phyloP scores from a whole-genome alignment of 2,797 vertebrate genomes.

The Gymnoscopelus braueri region DNA sequence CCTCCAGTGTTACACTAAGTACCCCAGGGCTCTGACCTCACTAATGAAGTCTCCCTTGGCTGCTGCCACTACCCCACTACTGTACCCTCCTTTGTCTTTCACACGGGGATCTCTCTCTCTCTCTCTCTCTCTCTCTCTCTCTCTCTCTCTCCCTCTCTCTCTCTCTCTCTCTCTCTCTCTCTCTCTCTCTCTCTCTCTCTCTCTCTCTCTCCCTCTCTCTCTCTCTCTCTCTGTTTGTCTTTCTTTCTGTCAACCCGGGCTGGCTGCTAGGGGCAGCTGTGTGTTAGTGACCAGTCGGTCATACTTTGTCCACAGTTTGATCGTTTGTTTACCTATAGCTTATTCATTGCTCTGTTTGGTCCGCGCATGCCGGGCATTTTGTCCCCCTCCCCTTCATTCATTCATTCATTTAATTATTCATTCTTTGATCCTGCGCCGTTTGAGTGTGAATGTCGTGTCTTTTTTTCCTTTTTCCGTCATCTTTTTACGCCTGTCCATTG shows the following conservation, averaged over 20 bases:
- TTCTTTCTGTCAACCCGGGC: constrained; percentile 56
- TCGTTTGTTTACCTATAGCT: constrained; percentile 49
- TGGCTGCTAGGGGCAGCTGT: constrained; percentile 64
- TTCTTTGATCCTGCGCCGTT: constrained; percentile 38
- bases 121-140: constrained; percentile 13
- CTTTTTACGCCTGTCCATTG: constrained; percentile 39
- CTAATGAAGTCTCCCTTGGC: constrained; percentile 79
- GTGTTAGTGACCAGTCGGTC: constrained; percentile 31
- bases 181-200: constrained; percentile 8
- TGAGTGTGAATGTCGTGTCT: constrained; percentile 42
- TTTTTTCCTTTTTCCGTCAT: constrained; percentile 18
- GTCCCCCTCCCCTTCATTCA: constrained; percentile 42
- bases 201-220: constrained; percentile 53
- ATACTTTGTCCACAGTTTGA: constrained; percentile 52
- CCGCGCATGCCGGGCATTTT: constrained; percentile 47
- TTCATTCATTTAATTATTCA: constrained; percentile 21
- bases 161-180: background rate
- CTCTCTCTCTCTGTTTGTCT: constrained; percentile 11
- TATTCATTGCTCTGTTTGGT: constrained; percentile 50
- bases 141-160: background rate
- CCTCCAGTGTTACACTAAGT: constrained; percentile 81
- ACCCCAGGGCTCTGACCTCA: constrained; percentile 77
- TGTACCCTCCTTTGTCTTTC: constrained; percentile 79
- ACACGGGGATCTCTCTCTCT: constrained; percentile 63
- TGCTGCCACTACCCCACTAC: constrained; percentile 74